Evolutionary conservation across 2,797 vertebrate species (phyloP).

Genomic region (Oreonectes daqikongensis): DNA sequence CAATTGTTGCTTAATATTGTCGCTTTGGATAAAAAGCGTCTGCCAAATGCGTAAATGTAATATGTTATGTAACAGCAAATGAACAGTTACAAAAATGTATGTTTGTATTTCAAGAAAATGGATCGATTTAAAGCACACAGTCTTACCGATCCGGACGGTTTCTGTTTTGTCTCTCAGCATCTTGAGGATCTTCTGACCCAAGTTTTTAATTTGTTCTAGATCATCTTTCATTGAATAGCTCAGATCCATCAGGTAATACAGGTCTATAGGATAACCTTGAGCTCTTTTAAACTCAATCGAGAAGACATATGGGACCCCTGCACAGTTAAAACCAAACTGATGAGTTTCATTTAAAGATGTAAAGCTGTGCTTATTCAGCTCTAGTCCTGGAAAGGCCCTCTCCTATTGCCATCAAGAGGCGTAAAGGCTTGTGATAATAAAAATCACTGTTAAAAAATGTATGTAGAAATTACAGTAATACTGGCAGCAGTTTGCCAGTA

Average conservation of each 20-base stretch:
- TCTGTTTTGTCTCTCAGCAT: constrained; percentile 67
- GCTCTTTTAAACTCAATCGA: constrained; percentile 73
- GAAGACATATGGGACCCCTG: constrained; percentile 73
- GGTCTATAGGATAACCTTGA: constrained; percentile 78
- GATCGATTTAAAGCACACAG: neutral
- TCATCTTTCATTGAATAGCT: constrained; percentile 85
- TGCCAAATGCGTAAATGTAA: too few relatives aligned
- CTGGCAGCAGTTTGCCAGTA: too few relatives aligned
- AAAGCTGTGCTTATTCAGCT: too few relatives aligned
- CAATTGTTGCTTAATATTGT: neutral
- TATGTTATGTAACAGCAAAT: neutral
- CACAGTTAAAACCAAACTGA: neutral
- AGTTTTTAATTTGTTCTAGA: constrained; percentile 76
- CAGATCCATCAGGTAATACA: constrained; percentile 85
- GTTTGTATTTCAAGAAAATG: neutral
- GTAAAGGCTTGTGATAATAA: neutral
- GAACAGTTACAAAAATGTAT: neutral
- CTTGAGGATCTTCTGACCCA: constrained; percentile 73
- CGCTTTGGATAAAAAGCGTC: too few relatives aligned
- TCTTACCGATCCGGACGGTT: constrained; percentile 74
- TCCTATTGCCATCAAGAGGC: too few relatives aligned
- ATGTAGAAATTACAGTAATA: too few relatives aligned
- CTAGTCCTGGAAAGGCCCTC: too few relatives aligned
- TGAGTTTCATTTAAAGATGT: too few relatives aligned
- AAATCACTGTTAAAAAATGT: neutral